These are phyloP conservation scores for Elegia similella DNA, from an alignment of 2,888 invertebrate genomes.

Conservation along the genomic window DNA sequence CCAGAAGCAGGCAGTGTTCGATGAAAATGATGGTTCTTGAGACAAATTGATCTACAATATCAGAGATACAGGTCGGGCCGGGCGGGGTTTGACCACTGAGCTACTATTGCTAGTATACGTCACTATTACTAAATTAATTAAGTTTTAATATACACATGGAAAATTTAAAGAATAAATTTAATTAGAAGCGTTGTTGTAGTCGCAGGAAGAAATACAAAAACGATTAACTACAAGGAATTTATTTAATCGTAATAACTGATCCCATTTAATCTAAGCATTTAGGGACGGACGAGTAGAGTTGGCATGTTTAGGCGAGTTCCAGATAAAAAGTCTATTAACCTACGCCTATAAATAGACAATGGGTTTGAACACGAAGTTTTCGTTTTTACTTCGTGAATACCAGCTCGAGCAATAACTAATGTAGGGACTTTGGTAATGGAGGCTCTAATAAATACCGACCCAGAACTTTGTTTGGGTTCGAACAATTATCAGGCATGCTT, in stretches of 20 bases:
- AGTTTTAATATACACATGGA: too few species aligned
- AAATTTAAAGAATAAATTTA: too few species aligned
- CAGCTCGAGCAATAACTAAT: conserved; percentile 39
- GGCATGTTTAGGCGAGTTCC: conserved; percentile 6
- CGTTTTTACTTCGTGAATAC: conserved; percentile 22
- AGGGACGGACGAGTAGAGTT: background rate
- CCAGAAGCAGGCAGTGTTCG: too few species aligned
- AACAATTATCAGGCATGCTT: conserved; percentile 61
- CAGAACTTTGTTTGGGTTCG: conserved; percentile 48
- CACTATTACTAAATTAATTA: too few species aligned
- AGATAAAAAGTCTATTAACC: conserved; percentile 15
- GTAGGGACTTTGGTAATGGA: conserved; percentile 33
- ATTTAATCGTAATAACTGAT: background rate
- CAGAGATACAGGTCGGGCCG: too few species aligned
- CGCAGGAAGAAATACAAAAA: too few species aligned
- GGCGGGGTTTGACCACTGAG: too few species aligned
- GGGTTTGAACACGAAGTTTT: conserved; percentile 18
- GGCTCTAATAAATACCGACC: conserved; percentile 55
- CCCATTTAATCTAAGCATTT: background rate
- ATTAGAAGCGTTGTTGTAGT: too few species aligned
- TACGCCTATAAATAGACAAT: conserved; percentile 14
- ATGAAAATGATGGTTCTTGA: too few species aligned
- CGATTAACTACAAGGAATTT: too few species aligned
- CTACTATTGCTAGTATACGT: too few species aligned
- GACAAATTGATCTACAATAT: too few species aligned